These are phyloP conservation scores for Cephalopterus ornatus DNA, from an alignment of 2,113 vertebrate genomes.

Conservation along the genomic window DNA sequence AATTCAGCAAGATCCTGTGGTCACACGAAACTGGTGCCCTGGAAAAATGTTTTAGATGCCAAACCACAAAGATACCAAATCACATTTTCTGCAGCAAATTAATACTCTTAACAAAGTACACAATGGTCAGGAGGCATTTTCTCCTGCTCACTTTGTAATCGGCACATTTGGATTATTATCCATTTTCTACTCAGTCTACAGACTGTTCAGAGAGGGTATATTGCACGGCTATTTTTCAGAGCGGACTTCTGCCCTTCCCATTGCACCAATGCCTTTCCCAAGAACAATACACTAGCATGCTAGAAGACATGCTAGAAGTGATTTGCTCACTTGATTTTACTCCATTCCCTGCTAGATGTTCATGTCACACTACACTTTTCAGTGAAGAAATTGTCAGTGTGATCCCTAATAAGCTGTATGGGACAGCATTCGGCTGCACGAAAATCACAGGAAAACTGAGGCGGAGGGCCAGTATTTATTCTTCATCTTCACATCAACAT, in stretches of 20 bases:
- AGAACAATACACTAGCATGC: fast-evolving
- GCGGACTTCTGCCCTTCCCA: fast-evolving
- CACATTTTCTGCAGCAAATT: background rate
- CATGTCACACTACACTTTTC: background rate
- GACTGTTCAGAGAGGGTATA: background rate
- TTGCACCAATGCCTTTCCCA: background rate
- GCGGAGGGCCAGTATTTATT: background rate
- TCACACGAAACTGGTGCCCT: background rate
- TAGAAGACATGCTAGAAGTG: background rate
- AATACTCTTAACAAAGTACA: background rate
- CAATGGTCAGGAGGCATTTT: background rate
- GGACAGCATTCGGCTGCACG: background rate
- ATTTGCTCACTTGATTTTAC: background rate
- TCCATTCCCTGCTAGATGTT: background rate
- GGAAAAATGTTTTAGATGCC: background rate
- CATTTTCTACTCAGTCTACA: background rate
- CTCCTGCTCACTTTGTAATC: background rate
- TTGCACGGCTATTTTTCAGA: background rate
- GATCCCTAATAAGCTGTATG: background rate
- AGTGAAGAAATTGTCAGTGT: background rate
- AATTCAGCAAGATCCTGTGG: background rate
- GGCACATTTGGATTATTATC: background rate
- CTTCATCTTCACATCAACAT: background rate
- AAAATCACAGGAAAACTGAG: background rate
- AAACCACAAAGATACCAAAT: background rate